These are phyloP conservation scores for Antennarius striatus DNA, from an alignment of 2,113 vertebrate genomes.

Conservation along the genomic window DNA sequence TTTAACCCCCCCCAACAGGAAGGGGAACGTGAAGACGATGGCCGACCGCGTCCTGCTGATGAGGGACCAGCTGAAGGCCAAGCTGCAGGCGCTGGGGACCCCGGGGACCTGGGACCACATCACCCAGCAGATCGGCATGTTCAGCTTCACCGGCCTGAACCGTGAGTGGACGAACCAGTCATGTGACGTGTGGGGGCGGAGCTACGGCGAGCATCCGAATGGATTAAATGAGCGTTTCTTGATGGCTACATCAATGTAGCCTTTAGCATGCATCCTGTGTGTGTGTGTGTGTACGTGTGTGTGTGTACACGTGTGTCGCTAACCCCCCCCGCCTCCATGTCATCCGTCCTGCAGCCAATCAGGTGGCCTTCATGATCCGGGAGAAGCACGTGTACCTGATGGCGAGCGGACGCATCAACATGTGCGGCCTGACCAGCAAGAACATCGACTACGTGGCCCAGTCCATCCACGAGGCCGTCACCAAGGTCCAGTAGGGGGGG, in stretches of 20 bases:
- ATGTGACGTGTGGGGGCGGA: not conserved
- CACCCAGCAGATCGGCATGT: conserved; percentile 96
- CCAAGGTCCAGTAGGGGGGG: conserved; percentile 84
- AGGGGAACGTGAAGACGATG: conserved; percentile 92
- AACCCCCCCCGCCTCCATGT: not conserved
- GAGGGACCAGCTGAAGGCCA: conserved; percentile 86
- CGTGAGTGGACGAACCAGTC: conserved; percentile 77
- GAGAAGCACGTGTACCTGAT: conserved; percentile 97
- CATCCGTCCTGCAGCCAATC: conserved; percentile 84
- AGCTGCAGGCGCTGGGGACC: conserved; percentile 85
- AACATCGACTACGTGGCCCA: conserved; percentile 95
- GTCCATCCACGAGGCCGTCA: conserved; percentile 94
- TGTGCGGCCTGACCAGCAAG: conserved; percentile 94
- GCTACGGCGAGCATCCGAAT: too few relatives aligned
- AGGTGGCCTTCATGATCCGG: conserved; percentile 91
- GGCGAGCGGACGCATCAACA: conserved; percentile 98
- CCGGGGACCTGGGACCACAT: conserved; percentile 94
- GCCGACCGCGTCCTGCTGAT: conserved; percentile 90
- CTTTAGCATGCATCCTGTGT: too few relatives aligned
- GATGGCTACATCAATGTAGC: too few relatives aligned
- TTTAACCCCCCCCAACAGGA: conserved; percentile 70
- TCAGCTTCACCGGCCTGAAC: conserved; percentile 93
- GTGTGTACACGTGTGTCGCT: too few relatives aligned
- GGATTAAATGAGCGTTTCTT: too few relatives aligned
- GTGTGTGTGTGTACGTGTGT: too few relatives aligned